Evolutionary conservation across 2,113 vertebrate species (phyloP).

Genomic region (Grantiella picta): DNA sequence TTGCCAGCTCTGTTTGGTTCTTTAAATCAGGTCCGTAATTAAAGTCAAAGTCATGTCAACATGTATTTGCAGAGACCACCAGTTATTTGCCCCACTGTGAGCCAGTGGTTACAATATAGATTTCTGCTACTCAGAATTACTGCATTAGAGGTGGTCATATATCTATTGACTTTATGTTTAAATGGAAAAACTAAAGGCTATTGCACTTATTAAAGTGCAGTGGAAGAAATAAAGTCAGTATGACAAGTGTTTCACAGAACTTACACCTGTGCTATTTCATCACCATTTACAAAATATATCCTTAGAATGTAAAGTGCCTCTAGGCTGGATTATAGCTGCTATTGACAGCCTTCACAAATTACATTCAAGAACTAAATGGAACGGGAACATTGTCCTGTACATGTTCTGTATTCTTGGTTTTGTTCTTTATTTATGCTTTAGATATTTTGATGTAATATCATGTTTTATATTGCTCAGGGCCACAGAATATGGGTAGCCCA

Average conservation of each 20-base stretch:
- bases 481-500: neutral
- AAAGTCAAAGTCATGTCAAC: neutral
- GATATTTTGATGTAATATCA: neutral
- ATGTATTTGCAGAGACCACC: neutral
- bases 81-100: neutral
- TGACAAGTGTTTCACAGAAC: neutral
- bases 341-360: neutral
- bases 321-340: neutral
- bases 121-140: conserved; percentile 25
- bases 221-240: neutral
- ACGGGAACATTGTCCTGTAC: neutral
- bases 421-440: neutral
- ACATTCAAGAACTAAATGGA: neutral
- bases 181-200: conserved; percentile 8
- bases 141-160: conserved; percentile 26
- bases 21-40: conserved; percentile 31
- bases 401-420: neutral
- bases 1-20: conserved; percentile 12
- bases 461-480: neutral
- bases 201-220: conserved; percentile 20
- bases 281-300: neutral
- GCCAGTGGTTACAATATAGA: neutral
- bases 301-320: neutral
- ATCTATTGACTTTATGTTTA: conserved; percentile 54
- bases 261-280: neutral